phyloP scores from a whole-genome alignment of 2,888 invertebrate genomes.

The Silvanus unidentatus region DNA sequence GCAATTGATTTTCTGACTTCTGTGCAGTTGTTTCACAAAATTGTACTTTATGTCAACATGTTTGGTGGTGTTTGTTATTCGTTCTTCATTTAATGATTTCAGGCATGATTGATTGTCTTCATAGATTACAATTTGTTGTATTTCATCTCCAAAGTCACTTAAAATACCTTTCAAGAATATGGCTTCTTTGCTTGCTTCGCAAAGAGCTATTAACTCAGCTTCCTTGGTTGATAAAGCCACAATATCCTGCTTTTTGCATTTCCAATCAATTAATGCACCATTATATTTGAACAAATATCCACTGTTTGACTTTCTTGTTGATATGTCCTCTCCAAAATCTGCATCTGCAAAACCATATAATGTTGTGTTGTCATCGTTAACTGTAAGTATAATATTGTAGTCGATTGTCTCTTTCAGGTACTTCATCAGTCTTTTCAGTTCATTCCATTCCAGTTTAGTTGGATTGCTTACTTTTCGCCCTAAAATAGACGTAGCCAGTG shows the following conservation, averaged over 20 bases:
- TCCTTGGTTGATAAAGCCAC: constrained; percentile 24
- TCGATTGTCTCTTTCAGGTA: constrained; percentile 24
- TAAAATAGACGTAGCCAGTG: constrained; percentile 23
- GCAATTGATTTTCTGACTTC: constrained; percentile 12
- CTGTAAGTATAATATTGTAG: constrained; percentile 13
- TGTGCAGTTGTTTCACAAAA: constrained; percentile 1
- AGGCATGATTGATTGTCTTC: constrained; percentile 20
- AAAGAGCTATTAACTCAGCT: constrained; percentile 26
- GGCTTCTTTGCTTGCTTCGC: constrained; percentile 19
- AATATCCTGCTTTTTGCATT: constrained; percentile 26
- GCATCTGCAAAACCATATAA: constrained; percentile 33
- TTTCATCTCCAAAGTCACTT: constrained; percentile 5
- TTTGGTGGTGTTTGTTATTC: constrained; percentile 9
- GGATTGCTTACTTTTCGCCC: constrained; percentile 27
- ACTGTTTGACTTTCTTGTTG: constrained; percentile 31
- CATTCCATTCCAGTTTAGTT: constrained; percentile 25
- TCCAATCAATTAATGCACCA: constrained; percentile 28
- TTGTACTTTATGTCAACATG: constrained; percentile 11
- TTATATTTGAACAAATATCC: constrained; percentile 26
- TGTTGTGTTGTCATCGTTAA: neutral
- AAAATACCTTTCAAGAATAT: constrained; percentile 15
- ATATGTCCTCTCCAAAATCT: constrained; percentile 32
- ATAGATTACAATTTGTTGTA: constrained; percentile 8
- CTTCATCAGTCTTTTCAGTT: constrained; percentile 26
- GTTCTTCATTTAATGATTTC: constrained; percentile 10